phyloP scores from a whole-genome alignment of 2,888 invertebrate genomes.

The Uloborus plumipes region DNA sequence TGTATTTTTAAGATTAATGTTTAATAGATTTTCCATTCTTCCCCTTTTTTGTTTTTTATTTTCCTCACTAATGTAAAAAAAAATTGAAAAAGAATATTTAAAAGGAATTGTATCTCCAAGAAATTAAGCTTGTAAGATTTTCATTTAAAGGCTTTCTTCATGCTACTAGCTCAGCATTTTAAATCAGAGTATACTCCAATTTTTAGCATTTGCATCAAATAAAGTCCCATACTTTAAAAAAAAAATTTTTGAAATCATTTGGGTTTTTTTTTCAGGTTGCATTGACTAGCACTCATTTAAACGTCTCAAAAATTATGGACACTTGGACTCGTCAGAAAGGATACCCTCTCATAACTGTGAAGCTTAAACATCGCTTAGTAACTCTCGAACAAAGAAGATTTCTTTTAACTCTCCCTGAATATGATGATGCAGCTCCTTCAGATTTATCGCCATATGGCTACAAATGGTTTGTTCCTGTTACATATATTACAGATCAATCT shows the following conservation, averaged over 20 bases:
- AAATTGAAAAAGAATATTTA: neutral
- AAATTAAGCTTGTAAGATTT: too few relatives aligned
- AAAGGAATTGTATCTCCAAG: neutral
- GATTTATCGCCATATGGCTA: slow-evolving; percentile 74
- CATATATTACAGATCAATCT: slow-evolving; percentile 76
- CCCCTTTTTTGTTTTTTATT: neutral
- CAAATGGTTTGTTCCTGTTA: slow-evolving; percentile 88
- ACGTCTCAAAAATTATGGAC: slow-evolving; percentile 78
- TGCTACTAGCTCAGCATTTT: neutral
- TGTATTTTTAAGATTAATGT: neutral
- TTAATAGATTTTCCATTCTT: neutral
- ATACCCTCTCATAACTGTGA: slow-evolving; percentile 81
- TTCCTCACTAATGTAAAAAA: neutral
- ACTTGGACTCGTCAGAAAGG: slow-evolving; percentile 94
- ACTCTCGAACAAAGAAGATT: slow-evolving; percentile 82
- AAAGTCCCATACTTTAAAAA: neutral
- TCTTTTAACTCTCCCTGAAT: slow-evolving; percentile 77
- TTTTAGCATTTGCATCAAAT: too few relatives aligned
- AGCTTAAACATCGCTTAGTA: slow-evolving; percentile 71
- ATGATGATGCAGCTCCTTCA: slow-evolving; percentile 49
- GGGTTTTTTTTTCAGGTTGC: slow-evolving; percentile 35
- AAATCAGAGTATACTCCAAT: neutral
- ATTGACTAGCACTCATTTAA: slow-evolving; percentile 47
- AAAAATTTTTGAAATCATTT: neutral
- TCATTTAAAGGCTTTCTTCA: too few relatives aligned